Base-by-base conservation (phyloP, 2,888 invertebrate genomes). In the Tenthredo mesomela region DNA sequence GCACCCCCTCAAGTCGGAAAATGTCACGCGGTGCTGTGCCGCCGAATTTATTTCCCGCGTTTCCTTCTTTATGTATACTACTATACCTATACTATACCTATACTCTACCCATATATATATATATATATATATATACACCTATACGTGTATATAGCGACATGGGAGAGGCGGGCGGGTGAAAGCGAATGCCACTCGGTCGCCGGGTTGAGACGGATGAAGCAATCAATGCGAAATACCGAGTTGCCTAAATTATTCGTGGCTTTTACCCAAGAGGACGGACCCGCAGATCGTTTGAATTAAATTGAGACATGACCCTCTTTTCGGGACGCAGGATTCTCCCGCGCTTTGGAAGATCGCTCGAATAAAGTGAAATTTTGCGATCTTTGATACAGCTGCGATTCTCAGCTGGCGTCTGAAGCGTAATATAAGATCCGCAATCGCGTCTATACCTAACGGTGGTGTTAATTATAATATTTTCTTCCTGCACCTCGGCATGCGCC, bases 241-340 rank as follows among this genome's bases (percentile, higher is more conserved):
- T 86, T 85, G 87, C 85, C 87, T 88, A 88, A 88, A 88, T 88
- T 88, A 88, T 88, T 88, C 88, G 87, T 88, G 87, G 86, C 87
- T 87, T 87, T 87, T 85, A 85, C 86, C 87, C 86, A 86, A 87
- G 86, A 87, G 85, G 86, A 86, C 85, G 86, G 87, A 85, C 84
- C 85, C 85, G 87, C 86, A 86, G 86, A 87, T 88, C 87, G 86
- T 87, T 88, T 87, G 85, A 86, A 86, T 87, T 83, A 86, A 87
- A 88, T 88, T 87, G 87, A 87, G 87, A 86, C 87, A 86, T 84
- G 85, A 61, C 82, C 67, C 82, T 82, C 47, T 67, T 70, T 82
- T 47, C 67, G 67, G 37, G n/a, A 61, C 37, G 37, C 47, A 40
- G 50, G 33, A 54, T 50, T 29, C 25, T 61, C 61, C 37, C 61